These are phyloP conservation scores for Motacilla alba DNA, from an alignment of 2,113 vertebrate genomes.

Conservation along the genomic window DNA sequence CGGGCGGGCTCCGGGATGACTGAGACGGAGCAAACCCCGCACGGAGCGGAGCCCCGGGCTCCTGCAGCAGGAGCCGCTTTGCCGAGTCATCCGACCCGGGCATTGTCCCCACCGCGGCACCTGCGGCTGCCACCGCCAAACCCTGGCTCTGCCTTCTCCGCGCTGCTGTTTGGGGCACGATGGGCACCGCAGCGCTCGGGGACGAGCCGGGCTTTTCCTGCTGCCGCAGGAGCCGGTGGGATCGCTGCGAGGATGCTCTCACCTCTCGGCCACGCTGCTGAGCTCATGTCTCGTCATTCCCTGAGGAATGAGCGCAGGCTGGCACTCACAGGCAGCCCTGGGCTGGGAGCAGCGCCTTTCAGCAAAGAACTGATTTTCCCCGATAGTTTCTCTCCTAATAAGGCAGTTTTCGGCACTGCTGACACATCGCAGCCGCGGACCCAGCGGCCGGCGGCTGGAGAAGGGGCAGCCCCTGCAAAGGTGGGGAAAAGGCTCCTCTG, in stretches of 20 bases:
- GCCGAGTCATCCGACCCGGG: constrained; percentile 31
- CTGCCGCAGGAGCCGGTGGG: neutral
- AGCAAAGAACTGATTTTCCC: constrained; percentile 50
- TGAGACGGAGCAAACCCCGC: neutral
- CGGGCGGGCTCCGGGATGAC: neutral
- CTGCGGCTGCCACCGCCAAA: neutral
- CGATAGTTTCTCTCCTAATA: constrained; percentile 60
- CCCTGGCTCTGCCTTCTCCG: rapidly evolving
- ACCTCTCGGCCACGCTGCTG: constrained; percentile 27
- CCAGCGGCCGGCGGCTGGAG: neutral
- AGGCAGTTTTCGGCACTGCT: constrained; percentile 49
- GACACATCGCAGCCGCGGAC: constrained; percentile 32
- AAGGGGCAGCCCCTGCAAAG: neutral
- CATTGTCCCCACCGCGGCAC: neutral
- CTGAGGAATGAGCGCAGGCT: neutral
- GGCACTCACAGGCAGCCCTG: neutral
- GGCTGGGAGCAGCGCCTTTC: neutral
- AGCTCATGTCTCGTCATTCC: constrained; percentile 47
- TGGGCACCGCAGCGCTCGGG: neutral
- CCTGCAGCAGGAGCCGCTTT: neutral
- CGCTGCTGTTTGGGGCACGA: neutral
- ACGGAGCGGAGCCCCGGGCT: neutral
- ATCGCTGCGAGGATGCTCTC: constrained; percentile 1
- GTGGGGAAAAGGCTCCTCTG: neutral
- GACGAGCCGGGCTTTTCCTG: neutral